Base-by-base conservation (phyloP, 2,888 invertebrate species). In the Ypsolopha sequella region DNA sequence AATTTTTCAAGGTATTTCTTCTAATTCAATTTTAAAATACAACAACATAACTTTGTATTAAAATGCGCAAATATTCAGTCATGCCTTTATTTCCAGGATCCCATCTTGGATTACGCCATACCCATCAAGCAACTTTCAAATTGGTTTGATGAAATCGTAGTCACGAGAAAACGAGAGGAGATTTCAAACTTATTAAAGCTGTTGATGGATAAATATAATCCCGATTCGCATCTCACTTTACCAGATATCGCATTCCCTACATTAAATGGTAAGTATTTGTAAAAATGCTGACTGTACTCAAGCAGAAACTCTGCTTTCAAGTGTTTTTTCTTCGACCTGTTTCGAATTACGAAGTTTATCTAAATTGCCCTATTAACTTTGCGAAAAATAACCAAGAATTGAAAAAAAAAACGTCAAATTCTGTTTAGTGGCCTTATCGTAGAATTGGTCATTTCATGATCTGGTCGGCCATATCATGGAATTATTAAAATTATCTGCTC, bases 131-230 rank as follows among this genome's bases (percentile, higher is more conserved):
- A 92, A 55, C 79, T 97, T 55, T 88, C 90, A 51, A 90, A 91
- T 66, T 98, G 97, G 98, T 98, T 98, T 73, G 91, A 93, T 56
- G 92, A 93, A 66, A 91, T 95, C 54, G 87, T 91, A 4, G 95
- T 97, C 0, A 93, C 93, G 2, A 89, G 91, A 52, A 98, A 98
- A 81, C 88, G 98, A 52, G 94, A 95, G 74, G 94, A 96, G 59
- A 92, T 98, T 58, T 93, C 94, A 36, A 89, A 91, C 56, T 82
- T 97, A 54, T 89, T 98, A 50, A 91, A 92, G 65, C 75, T 82
- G 41, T 79, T 97, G 24, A 94, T 95, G 90, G 87, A 90, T 57
- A 89, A 91, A 68, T 91, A 90, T 56, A 92, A 92, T 65, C 89
- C 91, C 55, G 91, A 92, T 59, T 88, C 89, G 54, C 88, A 90